Percentiles rank a stretch among this genome's conserved stretches.
Evolutionary conservation across 2,113 vertebrate species (phyloP).

Genomic region (Bothrops jararaca): DNA sequence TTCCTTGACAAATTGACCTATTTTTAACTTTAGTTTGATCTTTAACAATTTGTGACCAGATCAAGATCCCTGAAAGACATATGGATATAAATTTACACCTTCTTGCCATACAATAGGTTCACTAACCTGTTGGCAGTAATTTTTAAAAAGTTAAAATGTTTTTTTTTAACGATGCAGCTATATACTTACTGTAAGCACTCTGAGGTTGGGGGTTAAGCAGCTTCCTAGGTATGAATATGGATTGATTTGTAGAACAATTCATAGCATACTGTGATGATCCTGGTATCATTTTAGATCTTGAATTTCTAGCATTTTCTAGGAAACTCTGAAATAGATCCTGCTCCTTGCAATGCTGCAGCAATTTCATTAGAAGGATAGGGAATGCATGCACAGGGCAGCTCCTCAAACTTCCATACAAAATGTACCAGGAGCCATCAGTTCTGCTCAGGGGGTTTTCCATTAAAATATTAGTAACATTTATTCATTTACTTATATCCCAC

Average conservation of each 20-base stretch:
- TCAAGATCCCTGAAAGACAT: background rate
- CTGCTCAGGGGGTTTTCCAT: conserved; percentile 51
- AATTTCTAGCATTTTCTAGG: background rate
- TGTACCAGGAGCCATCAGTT: conserved; percentile 53
- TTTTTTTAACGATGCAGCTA: background rate
- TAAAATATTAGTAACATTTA: conserved; percentile 48
- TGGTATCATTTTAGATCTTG: background rate
- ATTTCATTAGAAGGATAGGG: conserved; percentile 42
- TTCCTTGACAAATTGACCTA: background rate
- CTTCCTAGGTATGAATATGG: no score
- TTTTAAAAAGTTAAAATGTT: background rate
- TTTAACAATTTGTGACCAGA: background rate
- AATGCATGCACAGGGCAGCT: conserved; percentile 30
- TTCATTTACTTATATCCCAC: no score
- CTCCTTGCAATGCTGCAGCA: conserved; percentile 28
- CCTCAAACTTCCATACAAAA: conserved; percentile 17
- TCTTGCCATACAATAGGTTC: background rate
- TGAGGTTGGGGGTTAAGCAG: background rate
- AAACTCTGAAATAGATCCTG: background rate
- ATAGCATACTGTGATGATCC: background rate
- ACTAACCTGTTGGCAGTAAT: background rate
- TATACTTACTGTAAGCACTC: background rate
- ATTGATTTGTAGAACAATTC: background rate
- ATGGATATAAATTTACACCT: background rate
- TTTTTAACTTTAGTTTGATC: background rate